Evolutionary conservation across 1,140 invertebrate species (phyloP).

Genomic region (Tetramorium simillimum): DNA sequence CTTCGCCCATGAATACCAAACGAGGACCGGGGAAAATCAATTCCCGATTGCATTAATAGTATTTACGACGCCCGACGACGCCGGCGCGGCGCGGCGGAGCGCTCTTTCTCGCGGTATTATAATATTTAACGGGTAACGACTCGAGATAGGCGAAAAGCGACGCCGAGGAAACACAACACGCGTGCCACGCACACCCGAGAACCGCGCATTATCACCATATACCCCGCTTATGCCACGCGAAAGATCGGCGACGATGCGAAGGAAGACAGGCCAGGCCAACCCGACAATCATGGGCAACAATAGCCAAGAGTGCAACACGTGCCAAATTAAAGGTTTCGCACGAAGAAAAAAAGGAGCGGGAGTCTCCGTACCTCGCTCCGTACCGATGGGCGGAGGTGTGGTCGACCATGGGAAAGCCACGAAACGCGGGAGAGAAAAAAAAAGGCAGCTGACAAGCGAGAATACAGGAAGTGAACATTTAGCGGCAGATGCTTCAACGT

Average conservation of each 20-base stretch:
- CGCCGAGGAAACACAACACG: constrained; percentile 42
- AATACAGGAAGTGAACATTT: constrained; percentile 35
- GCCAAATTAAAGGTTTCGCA: constrained; percentile 83
- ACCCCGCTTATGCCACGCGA: constrained; percentile 55
- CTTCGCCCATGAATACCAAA: constrained; percentile 36
- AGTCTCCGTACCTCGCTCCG: constrained; percentile 58
- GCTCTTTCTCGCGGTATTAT: constrained; percentile 20
- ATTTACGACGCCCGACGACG: neutral
- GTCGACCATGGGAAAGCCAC: constrained; percentile 40
- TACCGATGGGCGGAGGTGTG: constrained; percentile 57
- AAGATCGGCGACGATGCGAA: constrained; percentile 53
- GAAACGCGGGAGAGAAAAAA: neutral
- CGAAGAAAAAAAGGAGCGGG: constrained; percentile 61
- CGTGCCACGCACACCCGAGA: constrained; percentile 49
- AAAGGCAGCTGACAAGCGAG: constrained; percentile 48
- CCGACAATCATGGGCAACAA: constrained; percentile 83
- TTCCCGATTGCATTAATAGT: constrained; percentile 48
- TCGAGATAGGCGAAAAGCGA: constrained; percentile 59
- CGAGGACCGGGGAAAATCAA: constrained; percentile 38
- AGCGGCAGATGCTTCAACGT: constrained; percentile 29
- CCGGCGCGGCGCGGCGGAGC: neutral
- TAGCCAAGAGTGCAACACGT: constrained; percentile 82
- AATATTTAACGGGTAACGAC: constrained; percentile 45
- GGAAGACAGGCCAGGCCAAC: constrained; percentile 41
- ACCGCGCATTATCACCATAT: constrained; percentile 58